Percentiles rank a stretch among this genome's conserved stretches.
Conservation (phyloP, 2,888 invertebrate genomes). For the Xestia sexstrigata region DNA sequence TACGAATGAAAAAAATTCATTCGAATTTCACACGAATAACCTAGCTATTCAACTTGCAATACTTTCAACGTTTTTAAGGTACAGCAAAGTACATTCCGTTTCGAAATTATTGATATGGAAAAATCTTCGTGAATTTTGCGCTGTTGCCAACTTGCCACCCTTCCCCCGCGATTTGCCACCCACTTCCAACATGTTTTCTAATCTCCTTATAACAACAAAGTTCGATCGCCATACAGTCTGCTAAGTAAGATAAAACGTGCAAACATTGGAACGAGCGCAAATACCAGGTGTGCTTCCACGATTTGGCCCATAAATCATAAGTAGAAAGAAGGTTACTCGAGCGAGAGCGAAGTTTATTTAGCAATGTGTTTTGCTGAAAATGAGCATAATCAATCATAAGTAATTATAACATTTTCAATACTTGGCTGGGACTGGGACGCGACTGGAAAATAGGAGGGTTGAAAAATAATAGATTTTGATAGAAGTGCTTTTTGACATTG, state of each 20-base stretch:
- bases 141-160: background rate
- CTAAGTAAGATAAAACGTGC: background rate
- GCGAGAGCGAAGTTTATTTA: background rate
- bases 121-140: background rate
- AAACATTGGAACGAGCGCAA: slow-evolving; percentile 2
- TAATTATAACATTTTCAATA: background rate
- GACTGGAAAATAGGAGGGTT: background rate
- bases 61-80: background rate
- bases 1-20: background rate
- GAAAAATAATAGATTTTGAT: background rate
- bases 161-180: background rate
- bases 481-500: background rate
- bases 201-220: background rate
- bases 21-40: background rate
- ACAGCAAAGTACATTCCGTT: background rate
- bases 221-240: slow-evolving; percentile 15
- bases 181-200: background rate
- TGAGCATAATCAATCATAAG: background rate
- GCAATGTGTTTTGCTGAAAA: background rate
- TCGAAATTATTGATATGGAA: background rate
- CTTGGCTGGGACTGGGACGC: background rate
- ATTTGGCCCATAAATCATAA: background rate
- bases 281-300: slow-evolving; percentile 7
- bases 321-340: background rate
- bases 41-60: background rate